A percentile compares a stretch with the other conserved stretches of the same genome.
These are phyloP conservation scores for Nephrotoma appendiculata DNA, from an alignment of 2,888 invertebrate species.

Conservation along the genomic window DNA sequence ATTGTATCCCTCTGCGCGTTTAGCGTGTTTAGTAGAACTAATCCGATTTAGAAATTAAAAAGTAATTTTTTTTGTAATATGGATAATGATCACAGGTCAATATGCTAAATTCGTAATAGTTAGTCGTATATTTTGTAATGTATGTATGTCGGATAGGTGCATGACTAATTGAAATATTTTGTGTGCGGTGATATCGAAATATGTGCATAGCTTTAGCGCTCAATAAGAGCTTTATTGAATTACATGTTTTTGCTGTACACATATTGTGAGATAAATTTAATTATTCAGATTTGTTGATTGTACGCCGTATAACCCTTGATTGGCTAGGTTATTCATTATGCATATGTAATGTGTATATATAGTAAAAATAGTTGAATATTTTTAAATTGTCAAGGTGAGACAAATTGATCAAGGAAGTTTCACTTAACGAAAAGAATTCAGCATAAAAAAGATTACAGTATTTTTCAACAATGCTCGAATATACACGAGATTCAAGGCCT, in stretches of 20 bases:
- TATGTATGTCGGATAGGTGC: neutral
- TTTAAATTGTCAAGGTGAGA: neutral
- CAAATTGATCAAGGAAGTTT: neutral
- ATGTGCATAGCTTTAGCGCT: neutral
- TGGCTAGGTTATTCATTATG: neutral
- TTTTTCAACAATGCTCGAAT: neutral
- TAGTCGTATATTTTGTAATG: neutral
- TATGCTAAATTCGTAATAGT: neutral
- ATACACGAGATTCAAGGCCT: neutral
- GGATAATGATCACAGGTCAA: neutral
- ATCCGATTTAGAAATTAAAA: neutral
- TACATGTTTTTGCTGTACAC: neutral
- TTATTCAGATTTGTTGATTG: neutral
- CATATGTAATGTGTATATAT: neutral
- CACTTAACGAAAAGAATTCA: neutral
- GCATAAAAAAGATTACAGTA: neutral
- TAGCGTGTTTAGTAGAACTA: neutral
- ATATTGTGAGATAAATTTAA: neutral
- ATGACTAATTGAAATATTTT: neutral
- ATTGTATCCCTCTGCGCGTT: neutral
- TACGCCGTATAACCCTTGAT: neutral
- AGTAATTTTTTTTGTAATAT: neutral
- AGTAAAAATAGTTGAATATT: neutral
- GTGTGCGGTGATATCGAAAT: neutral
- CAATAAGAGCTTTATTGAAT: neutral